phyloP scores from a whole-genome alignment of 2,113 vertebrate species.

The Macaca fascicularis region T2T-MFA8v1.1 NC_088384.1:18126501-18127000 shows the following conservation, averaged over 20 bases:
- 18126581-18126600: neutral
- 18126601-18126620: neutral
- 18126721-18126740: neutral
- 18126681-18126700: neutral
- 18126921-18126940: no score
- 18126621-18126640: neutral
- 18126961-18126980: neutral
- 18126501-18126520: neutral
- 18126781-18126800: neutral
- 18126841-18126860: neutral
- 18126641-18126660: rapidly evolving
- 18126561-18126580: neutral
- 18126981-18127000: neutral
- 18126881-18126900: neutral
- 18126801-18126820: neutral
- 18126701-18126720: neutral
- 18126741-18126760: neutral
- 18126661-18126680: neutral
- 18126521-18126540: neutral
- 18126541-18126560: neutral
- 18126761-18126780: neutral
- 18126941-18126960: neutral
- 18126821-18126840: neutral
- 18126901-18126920: neutral
- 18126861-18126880: neutral